Conservation (phyloP, 2,797 vertebrate species). For the Myripristis jacobus region DNA sequence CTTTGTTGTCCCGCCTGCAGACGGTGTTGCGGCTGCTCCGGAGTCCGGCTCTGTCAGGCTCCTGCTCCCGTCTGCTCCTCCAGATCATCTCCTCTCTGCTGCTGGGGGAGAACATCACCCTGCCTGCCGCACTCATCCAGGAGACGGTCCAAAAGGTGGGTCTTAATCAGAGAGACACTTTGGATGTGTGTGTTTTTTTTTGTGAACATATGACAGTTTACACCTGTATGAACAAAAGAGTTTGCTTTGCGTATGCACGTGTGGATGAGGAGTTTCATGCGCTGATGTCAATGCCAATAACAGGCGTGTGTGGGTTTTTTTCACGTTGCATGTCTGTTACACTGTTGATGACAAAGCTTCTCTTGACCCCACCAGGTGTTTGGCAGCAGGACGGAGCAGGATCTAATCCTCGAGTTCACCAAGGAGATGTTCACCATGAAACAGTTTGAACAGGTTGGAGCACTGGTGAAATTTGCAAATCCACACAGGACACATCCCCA, state of each 20-base stretch:
- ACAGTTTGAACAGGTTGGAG: conserved; percentile 94
- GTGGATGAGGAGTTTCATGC: no score
- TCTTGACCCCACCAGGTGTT: conserved; percentile 85
- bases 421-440: conserved; percentile 93
- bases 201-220: not conserved
- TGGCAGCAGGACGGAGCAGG: conserved; percentile 81
- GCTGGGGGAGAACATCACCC: conserved; percentile 85
- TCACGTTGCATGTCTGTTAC: not conserved
- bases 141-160: conserved; percentile 89
- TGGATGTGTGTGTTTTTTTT: no score
- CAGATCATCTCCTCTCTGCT: conserved; percentile 88
- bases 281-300: not conserved
- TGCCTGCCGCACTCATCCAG: conserved; percentile 84
- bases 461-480: no score
- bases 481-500: no score
- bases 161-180: no score
- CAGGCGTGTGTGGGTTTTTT: not conserved
- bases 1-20: conserved; percentile 66
- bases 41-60: conserved; percentile 74
- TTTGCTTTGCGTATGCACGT: no score
- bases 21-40: conserved; percentile 82
- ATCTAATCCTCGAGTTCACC: conserved; percentile 89
- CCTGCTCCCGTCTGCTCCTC: conserved; percentile 87
- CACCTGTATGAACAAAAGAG: not conserved
- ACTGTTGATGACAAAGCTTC: not conserved